Base-by-base conservation (phyloP, 2,888 invertebrate species). In the Lapara coniferarum region DNA sequence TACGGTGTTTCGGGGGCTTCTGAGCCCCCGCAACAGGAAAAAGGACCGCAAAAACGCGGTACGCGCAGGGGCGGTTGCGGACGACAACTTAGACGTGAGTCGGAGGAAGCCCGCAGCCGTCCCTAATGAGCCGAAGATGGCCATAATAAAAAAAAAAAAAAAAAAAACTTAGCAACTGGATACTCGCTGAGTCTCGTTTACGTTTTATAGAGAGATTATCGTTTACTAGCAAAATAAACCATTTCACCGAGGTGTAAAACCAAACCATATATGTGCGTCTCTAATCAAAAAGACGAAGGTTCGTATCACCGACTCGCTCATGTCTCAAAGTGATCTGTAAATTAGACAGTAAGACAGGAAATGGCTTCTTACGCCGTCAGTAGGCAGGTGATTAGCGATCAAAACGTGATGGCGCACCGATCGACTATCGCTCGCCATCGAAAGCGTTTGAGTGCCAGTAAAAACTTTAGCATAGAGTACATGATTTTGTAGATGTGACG, bases 321-420 rank as follows among this genome's bases (percentile, higher is more conserved):
- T 80, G 77, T 78, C 82, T 84, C 79, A 83, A 86, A 87, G 89
- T 87, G 89, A 89, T 87, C 89, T 87, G 90, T 91, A 90, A 93
- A 93, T 93, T 92, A 93, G 93, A 92, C 85, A 88, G 88, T 88
- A 80, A 84, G 87, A 85, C 92, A 90, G 93, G 93, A 93, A 92
- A 90, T 88, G 90, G 87, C 90, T 92, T 92, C 92, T 93, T 93
- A 93, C 78, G 82, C 91, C 90, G 93, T 93, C 93, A 91, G 88
- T 88, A 82, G 78, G 79, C 77, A 83, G 76, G 87, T 90, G 91
- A 92, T 92, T 91, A 91, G 91, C 88, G 84, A 89, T 89, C 85
- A 82, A 83, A 75, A 82, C 85, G 89, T 91, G 63, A 63, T 63
- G 49, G 63, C 49, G 91, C 88, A 87, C 85, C 82, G 82, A 85